Base-by-base conservation (phyloP, 1,140 invertebrate genomes). In the Grapholita molesta region DNA sequence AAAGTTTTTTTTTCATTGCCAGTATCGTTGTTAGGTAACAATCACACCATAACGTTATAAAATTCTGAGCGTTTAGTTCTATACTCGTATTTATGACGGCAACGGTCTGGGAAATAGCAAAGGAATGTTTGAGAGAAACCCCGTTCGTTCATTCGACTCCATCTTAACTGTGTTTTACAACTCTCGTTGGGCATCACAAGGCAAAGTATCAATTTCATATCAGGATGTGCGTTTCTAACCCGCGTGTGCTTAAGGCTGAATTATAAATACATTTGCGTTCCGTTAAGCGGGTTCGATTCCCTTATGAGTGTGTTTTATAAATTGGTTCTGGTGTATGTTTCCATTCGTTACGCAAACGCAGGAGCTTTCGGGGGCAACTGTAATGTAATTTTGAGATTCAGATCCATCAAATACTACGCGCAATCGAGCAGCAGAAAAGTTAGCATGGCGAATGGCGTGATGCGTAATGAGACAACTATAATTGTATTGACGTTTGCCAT, bases 231-330 rank as follows among this genome's bases (percentile, higher is more conserved):
- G 35, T 38, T 38, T n/a, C 15, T 38, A 38, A 2, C 12, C n/a
- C 35, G n/a, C 12, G n/a, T n/a, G 38, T 57, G 35, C 66, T 70
- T 25, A 24, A 69, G 53, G 24, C 57, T 70, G 67, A 71, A 74
- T 71, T 71, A 71, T 74, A 71, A 74, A 74, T 74, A 65, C 57
- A 74, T 74, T 74, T 71, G 64, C 70, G 71, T 67, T 71, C 69
- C 64, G 67, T 69, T 74, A 69, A 32, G 12, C 42, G 30, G 53
- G 53, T 57, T 57, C 53, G 12, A 57, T 57, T 57, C 53, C 24
- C 12, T 23, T 12, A 28, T 28, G 53, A 25, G 53, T 28, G 3
- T 24, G 18, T 38, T 15, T 38, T 38, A 38, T 38, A 38, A 38
- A 38, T 38, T 38, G 35, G 35, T 38, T 38, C 35, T 38, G 35